Percentiles rank a stretch among this genome's conserved stretches.
phyloP scores from a whole-genome alignment of 2,797 vertebrate genomes.

The Mycteria americana region DNA sequence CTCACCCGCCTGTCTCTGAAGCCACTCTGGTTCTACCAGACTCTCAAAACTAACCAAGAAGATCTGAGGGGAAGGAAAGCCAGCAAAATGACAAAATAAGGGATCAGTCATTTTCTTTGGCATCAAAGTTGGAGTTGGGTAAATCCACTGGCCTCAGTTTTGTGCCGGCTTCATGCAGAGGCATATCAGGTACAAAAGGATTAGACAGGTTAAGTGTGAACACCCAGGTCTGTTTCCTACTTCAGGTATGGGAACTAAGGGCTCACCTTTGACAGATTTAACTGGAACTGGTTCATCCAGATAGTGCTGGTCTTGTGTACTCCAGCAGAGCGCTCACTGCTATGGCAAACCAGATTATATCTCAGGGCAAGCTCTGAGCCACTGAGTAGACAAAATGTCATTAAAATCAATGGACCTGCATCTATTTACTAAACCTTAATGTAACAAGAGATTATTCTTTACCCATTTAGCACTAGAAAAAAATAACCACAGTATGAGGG shows the following conservation, averaged over 20 bases:
- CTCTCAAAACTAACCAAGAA: neutral
- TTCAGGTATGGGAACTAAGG: neutral
- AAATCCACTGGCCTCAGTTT: neutral
- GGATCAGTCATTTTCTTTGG: neutral
- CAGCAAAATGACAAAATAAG: neutral
- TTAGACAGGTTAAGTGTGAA: neutral
- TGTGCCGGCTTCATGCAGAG: neutral
- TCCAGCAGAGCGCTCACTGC: neutral
- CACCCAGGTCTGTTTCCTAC: fast-evolving
- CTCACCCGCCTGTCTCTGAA: neutral
- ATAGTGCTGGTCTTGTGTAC: neutral
- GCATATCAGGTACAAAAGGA: neutral
- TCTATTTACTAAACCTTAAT: neutral
- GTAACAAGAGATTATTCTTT: neutral
- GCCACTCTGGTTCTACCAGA: neutral
- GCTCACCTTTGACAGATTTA: neutral
- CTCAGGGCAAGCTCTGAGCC: neutral
- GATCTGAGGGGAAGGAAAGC: neutral
- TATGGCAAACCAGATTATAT: neutral
- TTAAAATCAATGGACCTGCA: neutral
- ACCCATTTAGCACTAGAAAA: neutral
- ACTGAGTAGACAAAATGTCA: neutral
- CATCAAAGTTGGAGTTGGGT: neutral
- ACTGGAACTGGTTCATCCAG: neutral
- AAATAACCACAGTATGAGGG: neutral